These are phyloP conservation scores for Rhinopomastus cyanomelas DNA, from an alignment of 2,113 vertebrate species.

Conservation along the genomic window DNA sequence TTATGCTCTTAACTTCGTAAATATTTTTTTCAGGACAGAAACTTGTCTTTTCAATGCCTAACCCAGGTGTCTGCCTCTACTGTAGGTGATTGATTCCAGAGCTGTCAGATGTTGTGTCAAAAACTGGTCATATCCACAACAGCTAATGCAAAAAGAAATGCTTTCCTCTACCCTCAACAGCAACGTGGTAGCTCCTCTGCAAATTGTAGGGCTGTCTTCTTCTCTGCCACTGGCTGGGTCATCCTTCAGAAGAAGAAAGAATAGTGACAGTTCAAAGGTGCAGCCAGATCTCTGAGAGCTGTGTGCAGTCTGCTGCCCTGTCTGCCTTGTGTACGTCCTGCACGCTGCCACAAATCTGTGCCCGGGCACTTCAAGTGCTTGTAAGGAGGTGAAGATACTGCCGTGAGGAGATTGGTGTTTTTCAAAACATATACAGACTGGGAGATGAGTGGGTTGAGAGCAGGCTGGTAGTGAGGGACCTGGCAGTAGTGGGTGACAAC, in stretches of 20 bases:
- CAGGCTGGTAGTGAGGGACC: no score
- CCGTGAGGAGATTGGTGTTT: constrained; percentile 1
- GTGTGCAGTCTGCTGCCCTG: constrained; percentile 15
- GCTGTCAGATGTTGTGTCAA: not conserved
- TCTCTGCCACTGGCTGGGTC: not conserved
- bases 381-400: not conserved
- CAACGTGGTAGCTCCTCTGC: not conserved
- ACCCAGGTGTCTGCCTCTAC: not conserved
- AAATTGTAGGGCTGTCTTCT: not conserved
- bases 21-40: not conserved
- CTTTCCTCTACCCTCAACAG: not conserved
- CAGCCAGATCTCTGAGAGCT: constrained; percentile 3
- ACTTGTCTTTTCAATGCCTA: not conserved
- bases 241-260: not conserved
- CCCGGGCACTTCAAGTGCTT: constrained; percentile 28
- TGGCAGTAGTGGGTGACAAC: no score
- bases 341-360: constrained; percentile 11
- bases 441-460: no score
- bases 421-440: not conserved
- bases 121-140: not conserved
- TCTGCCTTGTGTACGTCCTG: not conserved
- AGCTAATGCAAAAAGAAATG: not conserved
- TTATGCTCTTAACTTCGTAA: not conserved
- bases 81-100: not conserved
- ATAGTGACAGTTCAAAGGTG: not conserved